Conservation (phyloP, 2,888 invertebrate genomes). For the Myathropa florea region DNA sequence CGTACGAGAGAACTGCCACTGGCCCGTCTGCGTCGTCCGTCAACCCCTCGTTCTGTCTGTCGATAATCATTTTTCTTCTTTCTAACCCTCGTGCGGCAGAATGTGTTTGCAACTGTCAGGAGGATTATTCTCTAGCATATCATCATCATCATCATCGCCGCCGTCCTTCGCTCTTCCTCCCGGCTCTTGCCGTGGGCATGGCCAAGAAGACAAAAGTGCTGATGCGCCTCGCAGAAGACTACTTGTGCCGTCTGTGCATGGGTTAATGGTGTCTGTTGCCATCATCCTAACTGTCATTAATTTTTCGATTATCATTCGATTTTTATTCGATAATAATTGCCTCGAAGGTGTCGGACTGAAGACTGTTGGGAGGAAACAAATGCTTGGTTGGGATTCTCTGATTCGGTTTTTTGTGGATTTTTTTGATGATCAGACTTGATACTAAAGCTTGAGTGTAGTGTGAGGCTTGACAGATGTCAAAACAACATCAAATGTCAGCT, state of each 20-base stretch:
- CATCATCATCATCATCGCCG: constrained; percentile 42
- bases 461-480: too few species aligned
- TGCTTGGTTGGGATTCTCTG: neutral
- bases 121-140: constrained; percentile 60
- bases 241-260: constrained; percentile 20
- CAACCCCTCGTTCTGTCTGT: constrained; percentile 42
- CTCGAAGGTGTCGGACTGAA: constrained; percentile 26
- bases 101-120: constrained; percentile 69
- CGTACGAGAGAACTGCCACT: neutral
- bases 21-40: neutral
- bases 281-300: constrained; percentile 43
- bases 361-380: neutral
- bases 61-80: constrained; percentile 65
- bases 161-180: neutral
- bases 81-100: constrained; percentile 32
- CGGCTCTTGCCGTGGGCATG: constrained; percentile 13
- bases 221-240: constrained; percentile 44
- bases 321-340: constrained; percentile 48
- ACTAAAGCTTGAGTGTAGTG: too few species aligned
- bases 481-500: too few species aligned
- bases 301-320: constrained; percentile 46
- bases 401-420: neutral
- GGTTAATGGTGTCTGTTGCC: constrained; percentile 31
- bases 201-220: constrained; percentile 51
- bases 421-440: neutral